Base-by-base conservation (phyloP, 1,140 invertebrate species). In the Euschistus heros region DNA sequence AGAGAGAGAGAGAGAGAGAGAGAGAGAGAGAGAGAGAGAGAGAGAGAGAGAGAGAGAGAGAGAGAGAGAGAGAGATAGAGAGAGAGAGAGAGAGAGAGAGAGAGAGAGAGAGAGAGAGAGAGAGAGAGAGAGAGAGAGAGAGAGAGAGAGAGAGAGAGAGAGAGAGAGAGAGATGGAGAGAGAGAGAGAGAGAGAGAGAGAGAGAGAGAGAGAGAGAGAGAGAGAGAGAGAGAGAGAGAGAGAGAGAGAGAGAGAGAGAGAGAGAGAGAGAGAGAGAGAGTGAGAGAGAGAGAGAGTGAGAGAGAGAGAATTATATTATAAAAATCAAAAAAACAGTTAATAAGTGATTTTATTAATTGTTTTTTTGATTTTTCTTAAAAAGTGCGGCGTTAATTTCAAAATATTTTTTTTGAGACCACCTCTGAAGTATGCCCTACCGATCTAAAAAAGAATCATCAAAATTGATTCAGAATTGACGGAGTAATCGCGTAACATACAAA, bases 251-350 rank as follows among this genome's bases (percentile, higher is more conserved):
- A 54, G 52, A 22, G 22, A 22, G 52, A 18, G 52, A 18, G 22
- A 22, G 52, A 18, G 52, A 22, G 22, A 22, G 52, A 54, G 52
- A 22, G 22, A 22, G 52, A 54, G 52, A 22, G 22, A 22, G 52
- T 13, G 52, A 54, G 52, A 54, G 52, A 54, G 52, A 54, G 52
- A 54, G 52, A 54, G 52, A 54, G 52, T 13, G 52, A 54, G 52
- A 54, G 42, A 44, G 42, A 44, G 42, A 44, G 42, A 44, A n/a
- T n/a, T n/a, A n/a, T n/a, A n/a, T n/a, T n/a, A n/a, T n/a, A n/a
- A n/a, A n/a, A n/a, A n/a, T n/a, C n/a, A n/a, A n/a, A n/a, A n/a
- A n/a, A n/a, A n/a, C n/a, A n/a, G n/a, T n/a, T n/a, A n/a, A n/a
- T n/a, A n/a, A n/a, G n/a, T n/a, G n/a, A n/a, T n/a, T n/a, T n/a